Percentiles rank a stretch among this genome's conserved stretches.
Conservation (phyloP, 2,797 vertebrate genomes). For the Centroberyx gerrardi region DNA sequence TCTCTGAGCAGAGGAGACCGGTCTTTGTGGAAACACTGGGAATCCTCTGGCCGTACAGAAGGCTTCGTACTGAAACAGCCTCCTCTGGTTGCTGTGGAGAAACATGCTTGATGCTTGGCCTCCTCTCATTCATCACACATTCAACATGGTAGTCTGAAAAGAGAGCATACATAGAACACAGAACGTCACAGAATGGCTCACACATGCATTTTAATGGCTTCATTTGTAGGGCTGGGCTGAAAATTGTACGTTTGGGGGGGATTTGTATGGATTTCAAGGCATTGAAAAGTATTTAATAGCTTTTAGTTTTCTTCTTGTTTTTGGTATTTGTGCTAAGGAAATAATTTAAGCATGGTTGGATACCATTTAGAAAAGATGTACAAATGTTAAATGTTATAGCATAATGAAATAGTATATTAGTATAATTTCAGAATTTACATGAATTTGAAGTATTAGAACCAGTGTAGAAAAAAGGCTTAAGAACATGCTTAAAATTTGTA, state of each 20-base stretch:
- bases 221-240: not conserved
- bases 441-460: conserved; percentile 16
- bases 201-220: not conserved
- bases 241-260: no score
- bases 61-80: conserved; percentile 14
- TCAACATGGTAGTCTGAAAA: conserved; percentile 29
- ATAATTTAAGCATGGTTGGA: no score
- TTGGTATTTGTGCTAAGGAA: not conserved
- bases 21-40: conserved; percentile 29
- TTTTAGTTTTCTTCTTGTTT: not conserved
- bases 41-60: not conserved
- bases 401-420: conserved; percentile 13
- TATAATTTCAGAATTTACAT: conserved; percentile 31
- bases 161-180: conserved; percentile 18
- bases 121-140: conserved; percentile 35
- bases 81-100: conserved; percentile 22
- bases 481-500: no score
- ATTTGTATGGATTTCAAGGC: not conserved
- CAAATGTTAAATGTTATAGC: not conserved
- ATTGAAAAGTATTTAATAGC: no score
- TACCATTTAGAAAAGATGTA: no score
- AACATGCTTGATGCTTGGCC: conserved; percentile 27
- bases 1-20: not conserved
- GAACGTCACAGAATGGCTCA: conserved; percentile 4
- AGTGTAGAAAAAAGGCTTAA: no score